Conservation (phyloP, 2,797 vertebrate genomes). For the Neosalanx taihuensis region DNA sequence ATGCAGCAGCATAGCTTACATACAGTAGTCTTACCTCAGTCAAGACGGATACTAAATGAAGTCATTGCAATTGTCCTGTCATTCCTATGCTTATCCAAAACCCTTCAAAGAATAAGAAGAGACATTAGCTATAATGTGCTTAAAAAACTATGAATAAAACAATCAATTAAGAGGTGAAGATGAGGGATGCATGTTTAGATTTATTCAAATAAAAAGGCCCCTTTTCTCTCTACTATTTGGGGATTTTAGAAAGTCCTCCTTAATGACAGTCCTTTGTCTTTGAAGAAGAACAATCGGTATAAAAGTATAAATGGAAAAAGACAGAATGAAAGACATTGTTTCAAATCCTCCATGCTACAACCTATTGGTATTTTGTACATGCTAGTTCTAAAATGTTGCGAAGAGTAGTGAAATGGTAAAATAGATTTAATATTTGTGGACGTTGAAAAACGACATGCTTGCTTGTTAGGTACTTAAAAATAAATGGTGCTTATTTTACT, state of each 20-base stretch:
- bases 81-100: background rate
- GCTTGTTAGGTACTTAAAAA: background rate
- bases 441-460: background rate
- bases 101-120: background rate
- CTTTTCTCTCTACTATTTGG: too few relatives aligned
- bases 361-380: too few relatives aligned
- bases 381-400: too few relatives aligned
- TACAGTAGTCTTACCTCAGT: constrained; percentile 47
- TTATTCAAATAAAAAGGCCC: too few relatives aligned
- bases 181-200: too few relatives aligned
- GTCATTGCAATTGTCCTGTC: background rate
- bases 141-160: background rate
- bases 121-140: background rate
- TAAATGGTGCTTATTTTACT: background rate
- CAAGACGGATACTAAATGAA: background rate
- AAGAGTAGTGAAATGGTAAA: too few relatives aligned
- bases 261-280: too few relatives aligned
- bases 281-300: too few relatives aligned
- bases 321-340: background rate
- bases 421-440: too few relatives aligned
- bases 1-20: constrained; percentile 55
- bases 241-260: too few relatives aligned
- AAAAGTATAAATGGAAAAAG: background rate
- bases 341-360: background rate
- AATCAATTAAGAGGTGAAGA: too few relatives aligned